Base-by-base conservation (phyloP, 2,888 invertebrate species). In the Ypsolopha sequella region DNA sequence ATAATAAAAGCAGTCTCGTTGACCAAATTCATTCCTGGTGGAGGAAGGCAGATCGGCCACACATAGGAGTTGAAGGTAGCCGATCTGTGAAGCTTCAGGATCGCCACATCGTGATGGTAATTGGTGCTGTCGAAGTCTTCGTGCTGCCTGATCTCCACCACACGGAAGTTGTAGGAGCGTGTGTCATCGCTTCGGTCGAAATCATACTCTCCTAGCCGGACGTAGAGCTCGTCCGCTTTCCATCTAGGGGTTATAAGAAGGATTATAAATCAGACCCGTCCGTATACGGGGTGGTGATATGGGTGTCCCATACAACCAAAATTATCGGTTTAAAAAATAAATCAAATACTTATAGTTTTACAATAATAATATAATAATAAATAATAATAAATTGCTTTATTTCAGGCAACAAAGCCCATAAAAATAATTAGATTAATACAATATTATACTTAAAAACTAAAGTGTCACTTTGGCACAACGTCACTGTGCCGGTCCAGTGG, bases 31-130 rank as follows among this genome's bases (percentile, higher is more conserved):
- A 89, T 67, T 1, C 88, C 89, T 0, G 88, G 62, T 0, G 93
- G 92, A 0, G 95, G 95, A 56, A 96, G 88, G 68, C 95, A 96
- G 51, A 95, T 90, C 0, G 95, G 95, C 92, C 94, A 94, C 50
- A 95, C 92, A 64, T 94, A 94, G 0, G 91, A 89, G 62, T 92
- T 92, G 69, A 94, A 95, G 6, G 89, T 75, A 0, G 92, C 91
- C 0, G 91, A 87, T 7, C 89, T 76, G 55, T 91, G 87, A 50
- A 95, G 76, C 61, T 89, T 91, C 44, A 96, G 59, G 39, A 95
- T 88, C 0, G 94, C 93, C 50, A 95, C 92, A 63, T 96, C 95
- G 65, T 96, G 89, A 56, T 90, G 90, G 66, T 92, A 94, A 54
- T 90, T 92, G 0, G 88, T 68, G 1, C 88, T 67, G 61, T 93